A percentile compares a stretch with the other conserved stretches of the same genome.
These are phyloP conservation scores for Cynopterus brachyotis DNA, from an alignment of 2,113 vertebrate species.

Conservation along the genomic window DNA sequence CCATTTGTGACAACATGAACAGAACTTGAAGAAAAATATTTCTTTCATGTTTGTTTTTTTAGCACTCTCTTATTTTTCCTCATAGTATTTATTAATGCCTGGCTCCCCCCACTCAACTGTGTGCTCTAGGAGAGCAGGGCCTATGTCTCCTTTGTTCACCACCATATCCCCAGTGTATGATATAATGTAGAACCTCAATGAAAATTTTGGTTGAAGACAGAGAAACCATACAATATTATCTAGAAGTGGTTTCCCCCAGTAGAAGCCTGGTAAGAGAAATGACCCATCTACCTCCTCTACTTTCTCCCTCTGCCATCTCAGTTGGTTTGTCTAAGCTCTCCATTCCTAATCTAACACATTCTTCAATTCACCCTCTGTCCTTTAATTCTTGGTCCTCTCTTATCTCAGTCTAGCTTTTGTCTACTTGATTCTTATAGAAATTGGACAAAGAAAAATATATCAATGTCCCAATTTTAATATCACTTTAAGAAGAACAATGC, in stretches of 20 bases:
- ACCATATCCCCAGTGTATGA: not conserved
- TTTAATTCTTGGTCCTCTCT: not conserved
- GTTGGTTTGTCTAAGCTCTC: not conserved
- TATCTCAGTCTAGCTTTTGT: not conserved
- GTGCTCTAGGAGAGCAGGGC: not conserved
- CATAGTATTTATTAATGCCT: not conserved
- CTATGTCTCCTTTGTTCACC: not conserved
- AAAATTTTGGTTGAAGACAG: not conserved
- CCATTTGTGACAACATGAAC: not conserved
- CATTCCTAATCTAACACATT: not conserved
- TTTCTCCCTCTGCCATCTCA: not conserved
- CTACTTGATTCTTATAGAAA: constrained; percentile 26
- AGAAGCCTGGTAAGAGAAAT: not conserved
- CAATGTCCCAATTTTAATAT: not conserved
- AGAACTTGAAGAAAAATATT: not conserved
- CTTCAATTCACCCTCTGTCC: not conserved
- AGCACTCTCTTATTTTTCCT: not conserved
- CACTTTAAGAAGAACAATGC: not conserved
- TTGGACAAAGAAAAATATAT: not conserved
- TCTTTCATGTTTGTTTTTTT: constrained; percentile 4
- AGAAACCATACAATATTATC: not conserved
- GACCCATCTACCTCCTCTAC: not conserved
- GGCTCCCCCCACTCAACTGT: not conserved
- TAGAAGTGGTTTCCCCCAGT: not conserved
- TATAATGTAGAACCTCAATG: not conserved